Conservation (phyloP, 2,888 invertebrate genomes). For the Caenorhabditis afra region DNA sequence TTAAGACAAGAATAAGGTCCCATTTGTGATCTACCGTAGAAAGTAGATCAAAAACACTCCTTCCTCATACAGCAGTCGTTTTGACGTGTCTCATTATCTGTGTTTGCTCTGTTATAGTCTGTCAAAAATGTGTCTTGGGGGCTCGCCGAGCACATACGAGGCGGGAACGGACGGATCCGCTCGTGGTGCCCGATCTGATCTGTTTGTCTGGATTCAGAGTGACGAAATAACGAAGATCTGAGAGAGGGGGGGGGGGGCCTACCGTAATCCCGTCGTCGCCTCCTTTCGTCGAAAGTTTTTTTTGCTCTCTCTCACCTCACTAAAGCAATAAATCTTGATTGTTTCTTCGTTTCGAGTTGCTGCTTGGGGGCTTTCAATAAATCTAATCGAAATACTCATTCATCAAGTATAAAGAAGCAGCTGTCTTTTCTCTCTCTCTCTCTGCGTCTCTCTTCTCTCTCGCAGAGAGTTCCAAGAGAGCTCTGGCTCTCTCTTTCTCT, state of each 20-base stretch:
- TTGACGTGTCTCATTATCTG: background rate
- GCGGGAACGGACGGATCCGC: background rate
- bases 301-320: background rate
- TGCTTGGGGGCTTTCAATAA: background rate
- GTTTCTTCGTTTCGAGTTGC: background rate
- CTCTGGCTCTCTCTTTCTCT: background rate
- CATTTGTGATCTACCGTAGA: too few species aligned
- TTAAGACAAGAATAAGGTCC: too few species aligned
- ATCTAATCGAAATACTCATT: slow-evolving; percentile 1
- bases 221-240: too few species aligned
- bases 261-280: too few species aligned
- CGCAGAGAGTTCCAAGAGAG: background rate
- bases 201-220: background rate
- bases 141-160: slow-evolving; percentile 1
- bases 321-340: too few species aligned
- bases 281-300: background rate
- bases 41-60: too few species aligned
- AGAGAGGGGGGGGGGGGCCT: too few species aligned
- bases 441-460: slow-evolving; percentile 6
- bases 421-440: slow-evolving; percentile 8
- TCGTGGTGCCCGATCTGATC: background rate
- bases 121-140: slow-evolving; percentile 14
- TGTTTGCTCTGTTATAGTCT: slow-evolving; percentile 9
- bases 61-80: background rate
- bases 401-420: slow-evolving; percentile 4